Evolutionary conservation across 1,140 invertebrate species (phyloP).

Genomic region (Macrotrachela quadricornifera): DNA sequence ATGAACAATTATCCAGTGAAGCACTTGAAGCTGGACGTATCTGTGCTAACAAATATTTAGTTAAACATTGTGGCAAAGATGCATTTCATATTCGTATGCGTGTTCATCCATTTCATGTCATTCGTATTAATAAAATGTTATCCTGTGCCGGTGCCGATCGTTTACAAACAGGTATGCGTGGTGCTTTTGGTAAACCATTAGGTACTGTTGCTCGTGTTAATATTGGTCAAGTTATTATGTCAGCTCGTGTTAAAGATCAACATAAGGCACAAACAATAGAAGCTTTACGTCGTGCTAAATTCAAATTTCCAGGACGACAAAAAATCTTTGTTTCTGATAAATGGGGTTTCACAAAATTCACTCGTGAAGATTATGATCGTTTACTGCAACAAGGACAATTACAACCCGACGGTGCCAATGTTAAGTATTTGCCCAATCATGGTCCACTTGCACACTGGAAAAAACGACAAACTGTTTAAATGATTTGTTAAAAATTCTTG

Average conservation of each 20-base stretch:
- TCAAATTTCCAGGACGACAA: slow-evolving; percentile 98
- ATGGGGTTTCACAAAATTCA: slow-evolving; percentile 96
- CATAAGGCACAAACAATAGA: slow-evolving; percentile 83
- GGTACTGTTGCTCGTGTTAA: slow-evolving; percentile 88
- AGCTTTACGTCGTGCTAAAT: slow-evolving; percentile 52
- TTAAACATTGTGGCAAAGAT: slow-evolving; percentile 75
- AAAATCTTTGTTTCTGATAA: slow-evolving; percentile 92
- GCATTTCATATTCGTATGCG: slow-evolving; percentile 95
- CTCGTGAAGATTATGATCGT: slow-evolving; percentile 63
- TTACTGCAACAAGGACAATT: slow-evolving; percentile 58
- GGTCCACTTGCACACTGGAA: slow-evolving; percentile 64
- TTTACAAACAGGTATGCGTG: slow-evolving; percentile 99
- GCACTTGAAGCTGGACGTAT: slow-evolving; percentile 92
- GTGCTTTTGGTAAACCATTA: slow-evolving; percentile 95
- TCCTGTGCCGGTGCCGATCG: slow-evolving; percentile 99
- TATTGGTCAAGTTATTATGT: slow-evolving; percentile 96
- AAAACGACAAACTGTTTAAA: no score
- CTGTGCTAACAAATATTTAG: slow-evolving; percentile 91
- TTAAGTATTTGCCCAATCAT: slow-evolving; percentile 72
- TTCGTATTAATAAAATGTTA: slow-evolving; percentile 99
- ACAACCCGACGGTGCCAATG: slow-evolving; percentile 74
- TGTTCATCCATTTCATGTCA: slow-evolving; percentile 95
- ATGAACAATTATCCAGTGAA: slow-evolving; percentile 93
- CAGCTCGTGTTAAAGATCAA: slow-evolving; percentile 73
- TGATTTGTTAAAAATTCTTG: no score